Evolutionary conservation across 2,113 vertebrate species (phyloP), one percentile per base, ranked within the genome.

Genomic region (Grallaria varia): DNA sequence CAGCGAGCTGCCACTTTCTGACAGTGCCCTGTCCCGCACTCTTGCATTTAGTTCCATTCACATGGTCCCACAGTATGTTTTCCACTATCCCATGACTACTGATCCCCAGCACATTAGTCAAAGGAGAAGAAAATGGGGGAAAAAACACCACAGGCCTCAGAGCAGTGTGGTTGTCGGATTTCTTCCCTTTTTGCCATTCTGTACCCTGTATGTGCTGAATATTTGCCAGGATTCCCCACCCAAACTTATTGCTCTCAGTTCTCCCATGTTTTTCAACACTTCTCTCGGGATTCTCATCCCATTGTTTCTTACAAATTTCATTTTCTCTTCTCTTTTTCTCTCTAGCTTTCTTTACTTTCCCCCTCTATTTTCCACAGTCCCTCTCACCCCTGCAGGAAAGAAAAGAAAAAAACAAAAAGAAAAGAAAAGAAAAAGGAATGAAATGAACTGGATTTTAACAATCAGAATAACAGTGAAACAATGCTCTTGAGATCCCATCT

Each of bases 401-500:
- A 24, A 73, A 49, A n/a, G n/a, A n/a, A n/a, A n/a, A n/a, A n/a
- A n/a, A n/a, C n/a, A n/a, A n/a, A n/a, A n/a, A n/a, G 9, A 47
- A 47, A 47, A 45, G 20, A 45, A 62, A 62, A 64, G 66, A 58
- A 23, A 64, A 87, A 58, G 31, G 89, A 95, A 96, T 84, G 67
- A 95, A 96, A 94, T 66, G 62, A 95, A 94, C 80, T 92, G 69
- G 27, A 84, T 92, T 97, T 97, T 96, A 96, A 96, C 95, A 95
- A 89, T 97, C 94, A 95, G 89, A 95, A 27, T 92, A 96, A 95
- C 91, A 95, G 89, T 0, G n/a, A 91, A 96, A 97, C 95, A 96
- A 97, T 87, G 94, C 96, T 95, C 96, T 96, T 92, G 94, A 97
- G 96, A 97, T 89, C 91, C 94, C 95, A 96, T 95, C 94, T 96